These are phyloP conservation scores for Anableps anableps DNA, from an alignment of 2,797 vertebrate species.

Conservation along the genomic window DNA sequence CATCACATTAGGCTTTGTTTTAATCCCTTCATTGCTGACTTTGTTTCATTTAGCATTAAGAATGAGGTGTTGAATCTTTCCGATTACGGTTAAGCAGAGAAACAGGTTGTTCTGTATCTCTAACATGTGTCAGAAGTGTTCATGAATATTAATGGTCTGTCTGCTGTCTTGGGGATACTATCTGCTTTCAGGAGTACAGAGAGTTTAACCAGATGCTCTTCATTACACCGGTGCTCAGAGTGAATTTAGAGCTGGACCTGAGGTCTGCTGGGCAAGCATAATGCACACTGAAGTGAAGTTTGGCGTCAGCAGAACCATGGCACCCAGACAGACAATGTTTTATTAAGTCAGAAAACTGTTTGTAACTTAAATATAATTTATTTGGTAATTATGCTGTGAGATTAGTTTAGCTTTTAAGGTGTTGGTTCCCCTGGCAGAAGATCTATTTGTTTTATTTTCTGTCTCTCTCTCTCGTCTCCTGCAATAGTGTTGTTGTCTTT, in stretches of 20 bases:
- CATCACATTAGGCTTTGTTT: constrained; percentile 19
- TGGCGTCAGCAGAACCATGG: neutral
- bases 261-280: constrained; percentile 27
- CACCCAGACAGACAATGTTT: neutral
- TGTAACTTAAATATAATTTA: neutral
- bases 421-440: neutral
- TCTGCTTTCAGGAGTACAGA: constrained; percentile 44
- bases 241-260: constrained; percentile 54
- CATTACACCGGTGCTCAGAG: constrained; percentile 25
- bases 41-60: constrained; percentile 20
- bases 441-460: neutral
- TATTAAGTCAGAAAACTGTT: neutral
- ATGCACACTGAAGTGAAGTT: neutral
- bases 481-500: neutral
- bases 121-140: constrained; percentile 50
- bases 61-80: constrained; percentile 27
- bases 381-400: neutral
- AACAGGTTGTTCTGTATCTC: constrained; percentile 56
- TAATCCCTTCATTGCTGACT: constrained; percentile 3
- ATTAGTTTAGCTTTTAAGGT: neutral
- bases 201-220: constrained; percentile 51
- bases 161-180: constrained; percentile 55
- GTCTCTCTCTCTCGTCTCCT: neutral
- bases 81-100: constrained; percentile 32
- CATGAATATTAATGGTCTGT: constrained; percentile 68